A percentile compares a stretch with the other conserved stretches of the same genome.
These are phyloP conservation scores for Paramormyrops kingsleyae DNA, from an alignment of 2,113 vertebrate species.

Conservation along the genomic window DNA sequence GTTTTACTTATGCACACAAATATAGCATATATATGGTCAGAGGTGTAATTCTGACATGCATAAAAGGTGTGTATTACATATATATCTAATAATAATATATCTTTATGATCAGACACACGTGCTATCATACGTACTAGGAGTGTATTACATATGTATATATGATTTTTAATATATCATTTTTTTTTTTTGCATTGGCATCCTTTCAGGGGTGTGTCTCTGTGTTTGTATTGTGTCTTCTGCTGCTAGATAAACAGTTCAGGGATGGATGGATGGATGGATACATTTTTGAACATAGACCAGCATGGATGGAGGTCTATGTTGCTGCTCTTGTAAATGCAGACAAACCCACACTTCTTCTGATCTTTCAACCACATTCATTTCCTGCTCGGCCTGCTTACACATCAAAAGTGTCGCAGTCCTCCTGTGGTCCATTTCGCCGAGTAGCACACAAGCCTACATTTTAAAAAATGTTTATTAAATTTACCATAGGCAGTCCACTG, in stretches of 20 bases:
- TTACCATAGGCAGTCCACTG: neutral
- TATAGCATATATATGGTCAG: neutral
- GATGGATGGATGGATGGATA: neutral
- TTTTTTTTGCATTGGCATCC: neutral
- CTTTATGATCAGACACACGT: neutral
- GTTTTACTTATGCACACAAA: neutral
- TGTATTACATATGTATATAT: neutral
- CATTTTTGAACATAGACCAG: neutral
- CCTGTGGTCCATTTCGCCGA: neutral
- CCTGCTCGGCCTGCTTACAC: neutral
- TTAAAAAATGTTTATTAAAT: neutral
- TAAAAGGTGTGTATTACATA: neutral
- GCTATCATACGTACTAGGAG: neutral
- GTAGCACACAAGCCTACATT: neutral
- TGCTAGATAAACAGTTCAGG: neutral
- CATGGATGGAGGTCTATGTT: neutral
- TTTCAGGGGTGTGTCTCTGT: neutral
- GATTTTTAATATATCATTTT: neutral
- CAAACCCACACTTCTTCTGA: neutral
- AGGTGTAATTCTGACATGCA: neutral
- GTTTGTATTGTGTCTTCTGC: neutral
- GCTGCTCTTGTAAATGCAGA: neutral
- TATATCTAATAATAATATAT: neutral
- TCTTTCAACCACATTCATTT: neutral
- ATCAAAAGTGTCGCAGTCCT: neutral